Base-by-base conservation (phyloP, 2,113 vertebrate species). In the Cariama cristata region DNA sequence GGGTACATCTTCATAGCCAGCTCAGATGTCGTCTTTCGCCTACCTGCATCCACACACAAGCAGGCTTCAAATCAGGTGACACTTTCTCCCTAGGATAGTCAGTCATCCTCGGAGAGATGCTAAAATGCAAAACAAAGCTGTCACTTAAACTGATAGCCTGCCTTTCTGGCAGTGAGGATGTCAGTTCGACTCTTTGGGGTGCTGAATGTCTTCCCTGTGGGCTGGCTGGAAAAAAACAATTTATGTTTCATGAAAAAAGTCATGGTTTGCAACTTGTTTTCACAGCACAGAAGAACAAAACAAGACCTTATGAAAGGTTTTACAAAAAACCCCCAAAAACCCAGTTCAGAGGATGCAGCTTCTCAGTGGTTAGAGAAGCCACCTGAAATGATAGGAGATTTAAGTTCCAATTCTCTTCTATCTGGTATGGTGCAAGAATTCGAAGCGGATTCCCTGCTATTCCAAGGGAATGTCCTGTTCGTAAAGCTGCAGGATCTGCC, bases 81-180 rank as follows among this genome's bases (percentile, higher is more conserved):
- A 1, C 42, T 6, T 47, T 45, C 52, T 72, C 63, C 74, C 79
- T 28, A 59, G 86, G 71, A 85, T 8, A 79, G 60, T 15, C 92
- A 66, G 44, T 33, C 55, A 49, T 79, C 74, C 86, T 90, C 4
- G 10, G 50, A 84, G 56, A 88, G 79, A 69, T 45, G 66, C 69
- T 73, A n/a, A 56, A 64, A 86, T 4, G 69, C 33, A 72, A 71
- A 91, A 10, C 75, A 62, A 52, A 91, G 92, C 86, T 88, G 79
- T 81, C 79, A 58, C 45, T 44, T 52, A 14, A 76, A 38, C 38
- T 1, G 28, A 67, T 32, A 14, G 52, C 30, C 82, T 27, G 12
- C 60, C 69, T 44, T 6, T 4, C 83, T 5, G 11, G 64, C 89
- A 90, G 64, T 0, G 7, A 76, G 14, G 66, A 69, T 42, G 74